Conservation (phyloP, 2,113 vertebrate genomes). For the Pterocles orientalis region DNA sequence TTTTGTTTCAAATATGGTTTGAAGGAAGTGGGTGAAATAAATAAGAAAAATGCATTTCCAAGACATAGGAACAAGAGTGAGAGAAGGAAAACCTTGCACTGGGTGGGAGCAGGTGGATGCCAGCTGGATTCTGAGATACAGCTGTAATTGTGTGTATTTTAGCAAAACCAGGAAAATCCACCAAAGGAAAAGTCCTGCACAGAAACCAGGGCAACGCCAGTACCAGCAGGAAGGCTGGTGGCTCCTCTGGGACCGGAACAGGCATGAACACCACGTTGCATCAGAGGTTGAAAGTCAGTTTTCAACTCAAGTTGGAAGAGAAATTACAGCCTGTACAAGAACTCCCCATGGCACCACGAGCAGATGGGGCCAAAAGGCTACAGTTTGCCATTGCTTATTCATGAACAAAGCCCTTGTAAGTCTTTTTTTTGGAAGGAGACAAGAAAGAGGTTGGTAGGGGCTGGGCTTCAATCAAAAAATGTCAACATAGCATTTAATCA, state of each 20-base stretch:
- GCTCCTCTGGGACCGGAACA: not conserved
- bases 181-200: not conserved
- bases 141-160: not conserved
- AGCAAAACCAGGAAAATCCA: not conserved
- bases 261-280: fast-evolving
- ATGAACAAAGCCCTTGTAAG: fast-evolving
- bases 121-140: not conserved
- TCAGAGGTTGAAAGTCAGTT: not conserved
- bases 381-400: not conserved
- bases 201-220: not conserved
- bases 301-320: not conserved
- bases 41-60: not conserved
- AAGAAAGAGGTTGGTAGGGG: not conserved
- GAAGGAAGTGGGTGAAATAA: not conserved
- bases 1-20: not conserved
- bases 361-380: not conserved
- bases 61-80: not conserved
- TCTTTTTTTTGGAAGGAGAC: not conserved
- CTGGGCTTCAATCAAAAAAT: not conserved
- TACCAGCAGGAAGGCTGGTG: not conserved
- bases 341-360: not conserved
- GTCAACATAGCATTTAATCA: fast-evolving
- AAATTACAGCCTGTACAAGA: not conserved
- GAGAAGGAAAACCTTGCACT: not conserved
- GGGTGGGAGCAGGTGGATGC: not conserved